Percentiles rank a stretch among this genome's conserved stretches.
These are phyloP conservation scores for Melanotaenia nigrans DNA, from an alignment of 2,797 vertebrate species.

Conservation along the genomic window DNA sequence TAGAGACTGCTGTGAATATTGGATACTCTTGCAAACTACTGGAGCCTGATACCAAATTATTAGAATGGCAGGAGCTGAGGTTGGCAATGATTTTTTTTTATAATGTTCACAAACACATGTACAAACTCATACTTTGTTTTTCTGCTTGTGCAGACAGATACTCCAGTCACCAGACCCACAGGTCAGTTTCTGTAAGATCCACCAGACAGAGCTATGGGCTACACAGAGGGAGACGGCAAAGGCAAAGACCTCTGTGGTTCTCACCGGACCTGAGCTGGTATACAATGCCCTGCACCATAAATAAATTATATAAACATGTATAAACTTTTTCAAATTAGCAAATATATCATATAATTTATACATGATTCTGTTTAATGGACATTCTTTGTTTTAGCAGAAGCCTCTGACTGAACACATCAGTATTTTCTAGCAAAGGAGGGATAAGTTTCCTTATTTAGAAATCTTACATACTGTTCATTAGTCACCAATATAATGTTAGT, in stretches of 20 bases:
- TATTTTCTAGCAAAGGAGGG: not conserved
- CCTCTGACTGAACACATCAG: not conserved
- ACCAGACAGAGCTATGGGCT: constrained; percentile 75
- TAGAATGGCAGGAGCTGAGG: constrained; percentile 90
- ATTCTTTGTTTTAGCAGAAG: not conserved
- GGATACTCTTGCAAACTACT: constrained; percentile 92
- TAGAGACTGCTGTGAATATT: constrained; percentile 94
- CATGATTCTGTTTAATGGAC: constrained; percentile 1
- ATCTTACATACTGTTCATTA: not conserved
- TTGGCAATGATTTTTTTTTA: constrained; percentile 60
- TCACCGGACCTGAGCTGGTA: constrained; percentile 85
- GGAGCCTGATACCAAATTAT: constrained; percentile 84
- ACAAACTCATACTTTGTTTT: constrained; percentile 49
- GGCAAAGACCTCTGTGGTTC: constrained; percentile 77
- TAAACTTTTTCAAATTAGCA: constrained; percentile 15
- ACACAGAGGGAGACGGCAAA: constrained; percentile 54
- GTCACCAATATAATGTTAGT: not conserved
- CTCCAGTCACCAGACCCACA: constrained; percentile 76
- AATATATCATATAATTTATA: not conserved
- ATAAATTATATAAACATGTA: constrained; percentile 6
- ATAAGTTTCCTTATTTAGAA: not conserved
- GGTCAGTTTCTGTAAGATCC: constrained; percentile 65
- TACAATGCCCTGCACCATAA: constrained; percentile 36
- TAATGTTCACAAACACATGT: constrained; percentile 19
- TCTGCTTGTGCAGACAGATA: constrained; percentile 76